Evolutionary conservation across 2,888 invertebrate genomes (phyloP).

Genomic region (Orchesellides sinensis): DNA sequence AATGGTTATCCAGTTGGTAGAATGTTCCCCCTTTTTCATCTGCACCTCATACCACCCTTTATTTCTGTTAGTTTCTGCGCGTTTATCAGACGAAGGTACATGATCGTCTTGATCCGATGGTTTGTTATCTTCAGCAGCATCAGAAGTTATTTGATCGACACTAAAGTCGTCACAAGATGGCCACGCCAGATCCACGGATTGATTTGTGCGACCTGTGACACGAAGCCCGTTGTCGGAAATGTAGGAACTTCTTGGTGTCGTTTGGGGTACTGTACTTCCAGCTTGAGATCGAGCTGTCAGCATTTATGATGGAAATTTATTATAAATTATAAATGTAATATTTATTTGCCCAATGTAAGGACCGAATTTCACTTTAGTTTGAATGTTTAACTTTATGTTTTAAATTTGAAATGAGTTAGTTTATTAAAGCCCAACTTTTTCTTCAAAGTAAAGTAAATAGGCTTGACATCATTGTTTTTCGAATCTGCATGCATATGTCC

Average conservation of each 20-base stretch:
- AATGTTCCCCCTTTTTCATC: constrained; percentile 56
- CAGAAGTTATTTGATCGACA: not conserved
- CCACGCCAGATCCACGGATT: constrained; percentile 52
- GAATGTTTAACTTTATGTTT: too few relatives aligned
- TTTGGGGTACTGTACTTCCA: too few relatives aligned
- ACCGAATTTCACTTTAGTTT: too few relatives aligned
- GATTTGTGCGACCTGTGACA: constrained; percentile 50
- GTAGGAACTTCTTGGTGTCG: constrained; percentile 4
- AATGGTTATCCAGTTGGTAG: constrained; percentile 46
- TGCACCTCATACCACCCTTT: constrained; percentile 63
- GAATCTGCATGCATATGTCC: too few relatives aligned
- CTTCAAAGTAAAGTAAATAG: too few relatives aligned
- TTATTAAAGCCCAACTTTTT: too few relatives aligned
- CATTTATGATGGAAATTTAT: too few relatives aligned
- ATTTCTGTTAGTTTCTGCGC: not conserved
- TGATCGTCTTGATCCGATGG: not conserved
- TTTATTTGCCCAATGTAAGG: too few relatives aligned
- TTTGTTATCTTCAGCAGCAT: not conserved
- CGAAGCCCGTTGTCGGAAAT: constrained; percentile 55
- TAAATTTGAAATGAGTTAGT: too few relatives aligned
- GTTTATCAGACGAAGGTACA: not conserved
- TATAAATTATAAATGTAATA: too few relatives aligned
- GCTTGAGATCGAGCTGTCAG: too few relatives aligned
- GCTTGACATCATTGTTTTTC: too few relatives aligned
- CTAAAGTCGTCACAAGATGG: not conserved